Evolutionary conservation across 2,797 vertebrate genomes (phyloP), one percentile per base, ranked within the genome.

Genomic region (Microcaecilia unicolor): DNA sequence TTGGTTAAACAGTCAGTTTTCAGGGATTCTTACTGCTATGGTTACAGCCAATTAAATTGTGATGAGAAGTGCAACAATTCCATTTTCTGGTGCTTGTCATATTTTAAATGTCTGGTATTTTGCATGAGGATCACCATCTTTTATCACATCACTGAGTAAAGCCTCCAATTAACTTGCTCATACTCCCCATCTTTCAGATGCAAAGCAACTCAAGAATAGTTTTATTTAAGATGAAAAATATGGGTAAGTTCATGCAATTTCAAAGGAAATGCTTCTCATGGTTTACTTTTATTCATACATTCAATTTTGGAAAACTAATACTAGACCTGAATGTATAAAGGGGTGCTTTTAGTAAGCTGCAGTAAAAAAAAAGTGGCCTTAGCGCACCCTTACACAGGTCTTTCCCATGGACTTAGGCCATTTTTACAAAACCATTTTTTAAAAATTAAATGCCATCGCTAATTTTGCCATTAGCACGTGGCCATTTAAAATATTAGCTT

Each of bases 1-100:
- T 48, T n/a, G 10, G 9, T 15, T 28, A 18, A 6, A 22, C 2
- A 14, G n/a, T n/a, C 10, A 28, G 37, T 48, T 45, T 50, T 62
- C 48, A 36, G 52, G 44, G 2, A 11, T 18, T 57, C 29, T 39
- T 38, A 19, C 34, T 48, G 61, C 45, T 31, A 43, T 57, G 37
- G 19, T 49, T 58, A 58, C 70, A 57, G 55, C 66, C 72, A 74
- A 69, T 79, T 80, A 76, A 54, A 55, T 36, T 41, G 39, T 0
- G 9, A 52, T 34, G 55, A 46, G 58, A 61, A 49, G 43, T 31
- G 41, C 30, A 34, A 34, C 10, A 4, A 44, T 38, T 61, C 56
- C 49, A 43, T 47, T 41, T 33, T 10, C 23, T 41, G 15, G 43
- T n/a, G 60, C 77, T 48, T 32, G 48, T 22, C 40, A 44, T 55